phyloP scores from a whole-genome alignment of 2,113 vertebrate species.

The Morone saxatilis region DNA sequence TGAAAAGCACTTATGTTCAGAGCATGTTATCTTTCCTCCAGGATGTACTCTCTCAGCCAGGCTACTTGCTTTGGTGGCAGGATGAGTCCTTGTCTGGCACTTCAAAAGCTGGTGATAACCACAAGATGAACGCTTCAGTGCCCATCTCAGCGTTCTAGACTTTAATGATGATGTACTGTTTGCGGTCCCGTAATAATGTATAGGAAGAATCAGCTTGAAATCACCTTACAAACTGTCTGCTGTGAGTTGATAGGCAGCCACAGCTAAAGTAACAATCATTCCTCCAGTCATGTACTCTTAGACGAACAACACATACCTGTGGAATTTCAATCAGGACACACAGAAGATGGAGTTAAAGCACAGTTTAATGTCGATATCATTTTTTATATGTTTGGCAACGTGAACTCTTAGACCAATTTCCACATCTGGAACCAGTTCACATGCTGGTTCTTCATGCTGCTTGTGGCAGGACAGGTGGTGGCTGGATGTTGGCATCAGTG shows the following conservation, averaged over 20 bases:
- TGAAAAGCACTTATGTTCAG: conserved; percentile 7
- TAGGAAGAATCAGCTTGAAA: neutral
- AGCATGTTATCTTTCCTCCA: conserved; percentile 7
- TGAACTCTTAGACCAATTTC: neutral
- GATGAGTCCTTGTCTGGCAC: neutral
- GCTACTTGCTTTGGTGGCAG: conserved; percentile 8
- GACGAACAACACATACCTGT: too few relatives aligned
- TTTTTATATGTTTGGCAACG: neutral
- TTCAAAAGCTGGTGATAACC: neutral
- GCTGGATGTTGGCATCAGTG: neutral
- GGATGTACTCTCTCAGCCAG: neutral
- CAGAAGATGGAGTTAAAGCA: neutral
- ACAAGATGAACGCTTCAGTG: neutral
- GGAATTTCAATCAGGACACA: neutral
- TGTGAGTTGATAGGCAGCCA: neutral
- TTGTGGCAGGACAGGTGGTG: neutral
- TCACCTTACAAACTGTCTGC: neutral
- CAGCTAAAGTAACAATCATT: neutral
- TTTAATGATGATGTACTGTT: neutral
- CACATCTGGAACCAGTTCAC: neutral
- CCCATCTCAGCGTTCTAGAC: neutral
- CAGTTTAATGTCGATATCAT: neutral
- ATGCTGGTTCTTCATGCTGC: neutral
- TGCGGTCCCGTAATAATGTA: neutral
- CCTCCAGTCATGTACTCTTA: too few relatives aligned